Evolutionary conservation across 2,888 invertebrate genomes (phyloP).

Genomic region (Drosophila ochracea): DNA sequence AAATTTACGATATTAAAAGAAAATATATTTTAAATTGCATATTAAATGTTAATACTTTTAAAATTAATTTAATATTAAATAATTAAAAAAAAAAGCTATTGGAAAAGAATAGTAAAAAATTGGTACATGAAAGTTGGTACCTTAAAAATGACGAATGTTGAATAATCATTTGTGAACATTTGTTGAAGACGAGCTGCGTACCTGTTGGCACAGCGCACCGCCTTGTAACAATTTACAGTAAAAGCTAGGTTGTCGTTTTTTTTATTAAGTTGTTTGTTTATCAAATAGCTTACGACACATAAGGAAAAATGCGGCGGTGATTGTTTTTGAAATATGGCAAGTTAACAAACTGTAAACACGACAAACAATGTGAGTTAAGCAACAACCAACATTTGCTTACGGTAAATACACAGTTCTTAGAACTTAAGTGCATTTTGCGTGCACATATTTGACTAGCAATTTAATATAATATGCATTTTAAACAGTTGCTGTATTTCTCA

Average conservation of each 20-base stretch:
- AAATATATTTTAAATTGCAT: not conserved
- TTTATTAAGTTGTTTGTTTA: slow-evolving; percentile 33
- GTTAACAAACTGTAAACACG: slow-evolving; percentile 21
- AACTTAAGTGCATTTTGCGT: slow-evolving; percentile 16
- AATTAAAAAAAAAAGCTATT: not conserved
- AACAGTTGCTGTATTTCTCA: slow-evolving; percentile 60
- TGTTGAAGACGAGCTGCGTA: slow-evolving; percentile 7
- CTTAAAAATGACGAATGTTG: not conserved
- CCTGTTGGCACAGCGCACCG: not conserved
- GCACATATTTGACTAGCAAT: slow-evolving; percentile 20
- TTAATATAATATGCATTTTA: slow-evolving; percentile 50
- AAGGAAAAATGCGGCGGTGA: slow-evolving; percentile 12
- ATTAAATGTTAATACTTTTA: not conserved
- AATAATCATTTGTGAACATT: not conserved
- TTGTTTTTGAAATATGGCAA: slow-evolving; percentile 19
- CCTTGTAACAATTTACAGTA: slow-evolving; percentile 7
- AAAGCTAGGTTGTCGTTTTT: not conserved
- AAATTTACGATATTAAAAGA: not conserved
- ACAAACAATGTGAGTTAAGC: slow-evolving; percentile 4
- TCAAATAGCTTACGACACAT: slow-evolving; percentile 25
- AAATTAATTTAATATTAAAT: not conserved
- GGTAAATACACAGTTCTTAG: slow-evolving; percentile 10
- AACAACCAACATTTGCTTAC: slow-evolving; percentile 10
- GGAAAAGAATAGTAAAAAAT: not conserved
- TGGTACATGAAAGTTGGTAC: not conserved